Evolutionary conservation across 2,888 invertebrate species (phyloP), one percentile per base, ranked within the genome.

Genomic region (Cataglyphis albicans): DNA sequence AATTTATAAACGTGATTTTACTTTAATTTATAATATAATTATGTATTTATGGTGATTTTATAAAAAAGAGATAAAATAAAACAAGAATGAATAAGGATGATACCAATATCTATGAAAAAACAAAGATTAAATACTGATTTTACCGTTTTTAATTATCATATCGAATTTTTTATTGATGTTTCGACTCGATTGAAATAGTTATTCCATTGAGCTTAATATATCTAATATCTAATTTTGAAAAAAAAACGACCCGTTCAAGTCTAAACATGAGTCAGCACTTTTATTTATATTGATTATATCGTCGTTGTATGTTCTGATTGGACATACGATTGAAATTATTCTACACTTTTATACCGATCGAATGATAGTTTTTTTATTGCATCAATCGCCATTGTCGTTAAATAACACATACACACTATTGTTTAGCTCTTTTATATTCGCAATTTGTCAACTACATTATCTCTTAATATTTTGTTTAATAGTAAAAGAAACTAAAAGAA

Each of bases 201-300:
- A 32, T 75, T 25, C 1, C 3, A 18, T 12, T 52, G 18, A 12
- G 25, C 9, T 10, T 9, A 18, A 15, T 61, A 15, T 10, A 10
- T 48, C 3, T 7, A n/a, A 6, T 21, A 21, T 57, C n/a, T 38
- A 15, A 57, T 59, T 10, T 29, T 57, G 3, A 35, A 57, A 65
- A 38, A 38, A 7, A 25, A 18, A n/a, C 57, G 44, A 15, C 29
- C 41, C 18, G n/a, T 76, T 44, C 25, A 25, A 76, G 29, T 35
- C 12, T 61, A 63, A n/a, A 41, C 52, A 29, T 25, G 52, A 83
- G 82, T 63, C 59, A 52, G 52, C 65, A 83, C 80, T 84, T 78
- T 75, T 65, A 82, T 82, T 59, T 18, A 44, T 10, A 35, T 81
- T 73, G 61, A 83, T 80, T 78, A 74, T 65, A 63, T 67, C 65